A percentile compares a stretch with the other conserved stretches of the same genome.
These are phyloP conservation scores for Thumatha senex DNA, from an alignment of 2,888 invertebrate species.

Conservation along the genomic window DNA sequence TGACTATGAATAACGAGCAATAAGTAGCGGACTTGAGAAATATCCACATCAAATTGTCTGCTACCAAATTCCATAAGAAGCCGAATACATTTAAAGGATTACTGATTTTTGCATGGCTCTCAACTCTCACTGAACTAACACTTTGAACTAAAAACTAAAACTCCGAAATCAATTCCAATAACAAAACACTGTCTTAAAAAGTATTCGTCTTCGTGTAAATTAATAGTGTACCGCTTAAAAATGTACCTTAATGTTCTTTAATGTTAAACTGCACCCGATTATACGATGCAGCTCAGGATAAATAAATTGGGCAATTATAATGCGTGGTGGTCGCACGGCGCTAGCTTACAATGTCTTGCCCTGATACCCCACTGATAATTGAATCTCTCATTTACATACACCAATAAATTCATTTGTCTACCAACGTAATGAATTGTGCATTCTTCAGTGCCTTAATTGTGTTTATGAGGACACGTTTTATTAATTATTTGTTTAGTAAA, in stretches of 20 bases:
- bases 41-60: too few relatives aligned
- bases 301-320: slow-evolving; percentile 48
- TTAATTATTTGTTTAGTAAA: slow-evolving; percentile 7
- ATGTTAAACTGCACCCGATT: not conserved
- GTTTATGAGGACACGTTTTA: slow-evolving; percentile 13
- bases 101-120: too few relatives aligned
- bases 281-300: slow-evolving; percentile 20
- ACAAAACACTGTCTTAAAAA: too few relatives aligned
- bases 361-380: slow-evolving; percentile 42
- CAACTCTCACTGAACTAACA: too few relatives aligned
- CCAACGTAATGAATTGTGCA: slow-evolving; percentile 16
- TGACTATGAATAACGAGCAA: too few relatives aligned
- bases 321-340: slow-evolving; percentile 10
- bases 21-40: too few relatives aligned
- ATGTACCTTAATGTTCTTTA: not conserved
- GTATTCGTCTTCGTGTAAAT: too few relatives aligned
- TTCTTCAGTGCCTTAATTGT: slow-evolving; percentile 29
- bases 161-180: too few relatives aligned
- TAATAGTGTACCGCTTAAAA: too few relatives aligned
- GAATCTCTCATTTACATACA: slow-evolving; percentile 46
- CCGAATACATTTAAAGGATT: too few relatives aligned
- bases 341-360: slow-evolving; percentile 13
- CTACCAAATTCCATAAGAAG: too few relatives aligned
- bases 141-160: too few relatives aligned
- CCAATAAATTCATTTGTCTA: slow-evolving; percentile 26